Conservation (phyloP, 2,888 invertebrate species). For the Parasteatoda lunata region DNA sequence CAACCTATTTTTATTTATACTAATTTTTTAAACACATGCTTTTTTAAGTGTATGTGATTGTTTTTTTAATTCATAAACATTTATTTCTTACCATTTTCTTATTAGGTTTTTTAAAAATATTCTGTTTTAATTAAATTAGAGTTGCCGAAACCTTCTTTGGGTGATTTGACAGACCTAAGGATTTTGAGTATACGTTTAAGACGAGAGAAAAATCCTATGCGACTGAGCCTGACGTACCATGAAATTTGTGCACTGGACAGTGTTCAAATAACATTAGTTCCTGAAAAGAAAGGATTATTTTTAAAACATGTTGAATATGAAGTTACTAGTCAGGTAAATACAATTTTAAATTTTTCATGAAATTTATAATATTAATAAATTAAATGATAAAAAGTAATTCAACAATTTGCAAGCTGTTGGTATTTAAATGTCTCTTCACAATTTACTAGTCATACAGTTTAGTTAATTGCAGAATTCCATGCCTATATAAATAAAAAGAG, state of each 20-base stretch:
- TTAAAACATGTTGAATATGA: constrained; percentile 76
- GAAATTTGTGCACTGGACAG: constrained; percentile 74
- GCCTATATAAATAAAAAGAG: no score
- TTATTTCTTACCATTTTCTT: no score
- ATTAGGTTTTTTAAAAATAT: no score
- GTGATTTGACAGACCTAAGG: constrained; percentile 74
- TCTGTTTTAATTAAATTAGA: constrained; percentile 71
- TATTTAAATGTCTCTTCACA: no score
- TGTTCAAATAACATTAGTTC: constrained; percentile 74
- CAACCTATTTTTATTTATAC: no score
- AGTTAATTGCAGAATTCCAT: no score
- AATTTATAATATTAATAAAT: background rate
- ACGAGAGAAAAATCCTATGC: constrained; percentile 73
- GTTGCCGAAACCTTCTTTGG: constrained; percentile 74
- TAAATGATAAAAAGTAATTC: background rate
- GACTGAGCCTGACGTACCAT: constrained; percentile 73
- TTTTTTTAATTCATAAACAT: no score
- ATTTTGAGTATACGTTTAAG: constrained; percentile 72
- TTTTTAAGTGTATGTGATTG: no score
- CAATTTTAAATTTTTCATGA: background rate
- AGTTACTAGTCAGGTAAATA: constrained; percentile 74
- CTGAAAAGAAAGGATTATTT: constrained; percentile 75
- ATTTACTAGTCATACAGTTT: no score
- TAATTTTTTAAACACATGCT: no score
- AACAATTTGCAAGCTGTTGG: no score